Evolutionary conservation across 2,888 invertebrate species (phyloP), one percentile per base, ranked within the genome.

Genomic region (Dorcus parallelipipedus): DNA sequence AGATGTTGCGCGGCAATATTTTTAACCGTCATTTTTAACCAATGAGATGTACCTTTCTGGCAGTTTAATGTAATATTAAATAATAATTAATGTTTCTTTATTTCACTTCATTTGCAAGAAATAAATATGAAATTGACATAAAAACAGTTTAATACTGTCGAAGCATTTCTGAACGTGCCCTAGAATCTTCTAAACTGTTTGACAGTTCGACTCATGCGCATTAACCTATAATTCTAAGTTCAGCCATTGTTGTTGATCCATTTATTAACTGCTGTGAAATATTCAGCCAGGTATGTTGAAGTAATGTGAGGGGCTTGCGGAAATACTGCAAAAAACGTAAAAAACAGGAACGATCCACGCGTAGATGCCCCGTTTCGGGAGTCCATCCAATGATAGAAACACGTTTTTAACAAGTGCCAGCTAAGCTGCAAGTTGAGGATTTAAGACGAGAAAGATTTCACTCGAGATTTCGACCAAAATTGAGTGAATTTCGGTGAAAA

Each of bases 181-280:
- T 26, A 33, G 26, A 33, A 33, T 33, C 26, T 20, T 48, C 26
- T 52, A 52, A 49, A 55, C 56, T 49, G 42, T 52, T 56, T 57
- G 60, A 60, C 60, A 60, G 51, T 43, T 56, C 51, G 47, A 54
- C 60, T 48, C 78, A 76, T 72, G 78, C 78, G 78, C 75, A 74
- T 69, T 72, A 70, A 73, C 74, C 75, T 76, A 75, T 72, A 75
- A 77, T 78, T 75, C 74, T 71, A 68, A 71, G 71, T 76, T 77
- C 78, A 77, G 79, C 79, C 79, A 79, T 79, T 79, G 78, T 78
- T 74, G 78, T 79, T 79, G 78, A 78, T 78, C 75, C 76, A 76
- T 73, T 68, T 76, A 72, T 74, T 76, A 72, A 72, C 71, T 68
- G 72, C 71, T 73, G 74, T 73, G 71, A 70, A 72, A 69, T 67